Evolutionary conservation across 2,113 vertebrate species (phyloP).

Genomic region (Toxostoma redivivum): DNA sequence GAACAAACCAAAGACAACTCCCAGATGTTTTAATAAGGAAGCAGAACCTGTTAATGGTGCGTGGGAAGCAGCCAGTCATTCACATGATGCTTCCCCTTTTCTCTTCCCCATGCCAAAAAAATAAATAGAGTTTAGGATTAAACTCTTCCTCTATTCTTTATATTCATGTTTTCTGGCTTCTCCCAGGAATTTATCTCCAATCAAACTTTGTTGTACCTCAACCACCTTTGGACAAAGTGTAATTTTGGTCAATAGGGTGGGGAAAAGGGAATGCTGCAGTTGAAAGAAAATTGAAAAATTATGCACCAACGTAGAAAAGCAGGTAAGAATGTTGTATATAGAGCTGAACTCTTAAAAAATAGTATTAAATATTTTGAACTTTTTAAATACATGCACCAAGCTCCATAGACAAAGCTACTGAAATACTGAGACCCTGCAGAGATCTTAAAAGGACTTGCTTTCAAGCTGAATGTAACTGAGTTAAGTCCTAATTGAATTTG

Average conservation of each 20-base stretch:
- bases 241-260: not conserved
- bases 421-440: not conserved
- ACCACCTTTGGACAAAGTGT: not conserved
- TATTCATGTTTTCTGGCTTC: not conserved
- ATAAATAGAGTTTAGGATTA: not conserved
- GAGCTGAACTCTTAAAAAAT: not conserved
- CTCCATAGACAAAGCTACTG: not conserved
- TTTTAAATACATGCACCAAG: not conserved
- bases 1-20: not conserved
- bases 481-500: not conserved
- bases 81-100: not conserved
- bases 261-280: not conserved
- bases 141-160: not conserved
- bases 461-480: not conserved
- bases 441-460: not conserved
- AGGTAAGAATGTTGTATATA: not conserved
- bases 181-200: not conserved
- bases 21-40: not conserved
- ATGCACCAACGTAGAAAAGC: rapidly evolving
- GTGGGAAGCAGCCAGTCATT: not conserved
- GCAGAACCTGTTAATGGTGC: not conserved
- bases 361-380: not conserved
- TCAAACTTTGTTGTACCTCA: not conserved
- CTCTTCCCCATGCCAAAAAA: not conserved
- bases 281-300: not conserved